phyloP scores from a whole-genome alignment of 2,113 vertebrate species.

The Chrysochloris asiatica region DNA sequence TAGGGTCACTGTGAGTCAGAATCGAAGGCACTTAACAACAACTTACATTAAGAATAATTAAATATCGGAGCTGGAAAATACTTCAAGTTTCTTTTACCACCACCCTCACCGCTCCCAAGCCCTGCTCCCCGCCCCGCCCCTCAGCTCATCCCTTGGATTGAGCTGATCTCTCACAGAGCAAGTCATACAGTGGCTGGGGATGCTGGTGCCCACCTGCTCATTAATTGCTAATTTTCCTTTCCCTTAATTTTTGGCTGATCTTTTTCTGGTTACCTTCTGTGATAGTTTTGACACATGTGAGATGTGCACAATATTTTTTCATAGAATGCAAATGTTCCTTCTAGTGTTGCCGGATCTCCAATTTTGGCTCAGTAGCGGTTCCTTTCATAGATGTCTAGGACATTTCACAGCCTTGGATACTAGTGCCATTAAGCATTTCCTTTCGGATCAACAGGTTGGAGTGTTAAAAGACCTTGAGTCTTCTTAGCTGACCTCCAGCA shows the following conservation, averaged over 20 bases:
- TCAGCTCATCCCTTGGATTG: background rate
- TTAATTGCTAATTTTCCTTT: slow-evolving; percentile 31
- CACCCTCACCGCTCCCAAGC: too few species aligned
- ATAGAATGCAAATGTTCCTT: background rate
- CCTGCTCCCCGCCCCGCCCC: too few species aligned
- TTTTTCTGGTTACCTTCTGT: too few species aligned
- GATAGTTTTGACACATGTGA: too few species aligned
- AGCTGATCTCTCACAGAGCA: background rate
- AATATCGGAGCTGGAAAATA: slow-evolving; percentile 29
- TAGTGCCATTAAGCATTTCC: slow-evolving; percentile 59
- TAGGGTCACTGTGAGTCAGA: too few species aligned
- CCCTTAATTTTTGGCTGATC: too few species aligned
- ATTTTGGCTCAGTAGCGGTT: background rate
- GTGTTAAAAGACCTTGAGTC: slow-evolving; percentile 55
- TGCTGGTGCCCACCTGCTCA: background rate
- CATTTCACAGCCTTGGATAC: slow-evolving; percentile 44
- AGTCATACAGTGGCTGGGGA: too few species aligned
- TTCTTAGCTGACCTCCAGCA: slow-evolving; percentile 35
- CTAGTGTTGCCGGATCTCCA: background rate
- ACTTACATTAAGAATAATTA: slow-evolving; percentile 31
- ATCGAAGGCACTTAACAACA: too few species aligned
- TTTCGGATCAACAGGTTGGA: slow-evolving; percentile 44
- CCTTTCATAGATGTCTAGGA: slow-evolving; percentile 7
- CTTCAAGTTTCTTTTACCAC: background rate
- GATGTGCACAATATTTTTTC: background rate